Evolutionary conservation across 2,888 invertebrate species (phyloP).

Genomic region (Lissocephala sabroskyi): DNA sequence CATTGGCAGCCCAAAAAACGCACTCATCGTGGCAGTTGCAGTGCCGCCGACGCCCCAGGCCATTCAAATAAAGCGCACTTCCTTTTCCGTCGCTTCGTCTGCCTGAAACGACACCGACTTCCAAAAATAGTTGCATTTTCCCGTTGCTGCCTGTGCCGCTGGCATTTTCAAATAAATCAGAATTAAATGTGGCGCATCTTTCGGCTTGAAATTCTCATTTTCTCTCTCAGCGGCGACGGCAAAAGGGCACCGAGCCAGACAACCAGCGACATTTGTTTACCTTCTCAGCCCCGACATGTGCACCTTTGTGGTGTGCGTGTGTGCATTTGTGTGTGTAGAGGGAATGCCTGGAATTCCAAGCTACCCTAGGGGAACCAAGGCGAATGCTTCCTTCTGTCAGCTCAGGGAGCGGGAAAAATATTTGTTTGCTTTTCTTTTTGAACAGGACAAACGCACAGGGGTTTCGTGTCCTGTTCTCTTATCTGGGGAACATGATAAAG

Average conservation of each 20-base stretch:
- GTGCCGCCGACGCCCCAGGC: no score
- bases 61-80: slow-evolving; percentile 52
- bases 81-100: slow-evolving; percentile 35
- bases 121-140: slow-evolving; percentile 36
- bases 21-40: neutral
- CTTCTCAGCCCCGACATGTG: slow-evolving; percentile 27
- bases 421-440: no score
- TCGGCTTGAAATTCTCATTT: slow-evolving; percentile 14
- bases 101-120: slow-evolving; percentile 20
- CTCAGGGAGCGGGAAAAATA: no score
- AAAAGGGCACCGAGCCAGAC: neutral
- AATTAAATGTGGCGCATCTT: slow-evolving; percentile 46
- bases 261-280: slow-evolving; percentile 24
- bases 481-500: no score
- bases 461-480: no score
- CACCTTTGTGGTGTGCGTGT: slow-evolving; percentile 2
- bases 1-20: neutral
- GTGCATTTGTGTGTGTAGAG: neutral
- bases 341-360: no score
- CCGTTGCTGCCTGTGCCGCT: slow-evolving; percentile 14
- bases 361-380: no score
- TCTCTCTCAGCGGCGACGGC: slow-evolving; percentile 2
- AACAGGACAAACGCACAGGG: no score
- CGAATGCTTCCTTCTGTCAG: no score
- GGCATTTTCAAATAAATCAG: slow-evolving; percentile 46